Percentiles rank a stretch among this genome's conserved stretches.
These are phyloP conservation scores for Dysmachus trigonus DNA, from an alignment of 2,888 invertebrate species.

Conservation along the genomic window DNA sequence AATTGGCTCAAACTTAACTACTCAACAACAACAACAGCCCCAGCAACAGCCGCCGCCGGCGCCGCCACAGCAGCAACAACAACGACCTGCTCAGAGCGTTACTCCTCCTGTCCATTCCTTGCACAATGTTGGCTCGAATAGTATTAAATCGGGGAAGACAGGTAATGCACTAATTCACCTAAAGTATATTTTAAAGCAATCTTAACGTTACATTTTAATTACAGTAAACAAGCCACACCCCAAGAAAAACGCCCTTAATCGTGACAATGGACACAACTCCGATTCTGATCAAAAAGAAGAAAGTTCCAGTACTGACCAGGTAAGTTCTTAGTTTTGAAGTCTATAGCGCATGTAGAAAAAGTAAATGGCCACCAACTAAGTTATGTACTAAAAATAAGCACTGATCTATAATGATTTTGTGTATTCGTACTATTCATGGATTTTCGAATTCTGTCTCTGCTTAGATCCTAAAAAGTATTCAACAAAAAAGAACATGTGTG, in stretches of 20 bases:
- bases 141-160: constrained; percentile 66
- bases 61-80: constrained; percentile 48
- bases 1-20: constrained; percentile 61
- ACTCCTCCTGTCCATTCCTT: constrained; percentile 66
- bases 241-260: constrained; percentile 60
- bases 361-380: not conserved
- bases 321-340: constrained; percentile 52
- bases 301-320: constrained; percentile 75
- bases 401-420: not conserved
- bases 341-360: not conserved
- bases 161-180: not conserved
- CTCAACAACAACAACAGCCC: not conserved
- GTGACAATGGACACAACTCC: constrained; percentile 51
- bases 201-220: not conserved
- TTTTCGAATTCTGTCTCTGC: too few species aligned
- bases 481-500: too few species aligned
- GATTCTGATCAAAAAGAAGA: constrained; percentile 69
- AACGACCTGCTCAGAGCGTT: constrained; percentile 61
- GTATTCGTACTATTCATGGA: too few species aligned
- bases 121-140: constrained; percentile 70
- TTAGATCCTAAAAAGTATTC: too few species aligned
- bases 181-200: not conserved
- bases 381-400: not conserved
- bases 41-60: too few species aligned
- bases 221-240: constrained; percentile 55